Evolutionary conservation across 1,140 invertebrate species (phyloP), one percentile per base, ranked within the genome.

Genomic region (Hylyphantes graminicola): DNA sequence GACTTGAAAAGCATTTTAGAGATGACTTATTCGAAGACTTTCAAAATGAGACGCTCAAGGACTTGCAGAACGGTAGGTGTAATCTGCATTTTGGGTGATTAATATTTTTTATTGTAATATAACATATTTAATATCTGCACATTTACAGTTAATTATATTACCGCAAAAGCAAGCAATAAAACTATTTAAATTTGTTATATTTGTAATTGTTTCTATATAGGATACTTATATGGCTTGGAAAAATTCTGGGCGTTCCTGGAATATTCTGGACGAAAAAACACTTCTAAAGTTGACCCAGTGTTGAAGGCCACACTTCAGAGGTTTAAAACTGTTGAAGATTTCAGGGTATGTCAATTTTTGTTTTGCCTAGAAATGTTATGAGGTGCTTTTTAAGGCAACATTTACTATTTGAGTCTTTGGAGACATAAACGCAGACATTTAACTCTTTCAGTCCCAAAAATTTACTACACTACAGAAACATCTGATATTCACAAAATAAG

Each of bases 171-270:
- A 21, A 11, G 35, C 11, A 8, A 35, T 50, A 68, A 68, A 68
- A 13, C n/a, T 13, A 68, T 59, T 65, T 4, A 65, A 65, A 15
- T 17, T 65, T 59, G 11, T 65, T 65, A 17, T 21, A 65, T 65
- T 15, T 70, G 7, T 70, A 50, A n/a, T n/a, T 51, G 57, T 67
- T 85, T 8, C 12, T 81, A 87, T 90, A n/a, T 89, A 96, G 96
- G 96, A 90, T 96, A 99, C 91, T 91, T 99, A 19, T 99, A 99
- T 91, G 98, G 98, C 61, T 90, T 99, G 67, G 98, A 99, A 91
- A 99, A 99, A 90, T 99, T 99, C 90, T 99, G 97, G 96, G 97
- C 97, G 63, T 99, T 99, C 91, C 90, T 98, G 8, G 98, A 98
- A 90, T 97, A 96, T 91, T 97, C 96, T 90, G 88, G 88, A 64